phyloP scores from a whole-genome alignment of 2,797 vertebrate species.

The Falco peregrinus region DNA sequence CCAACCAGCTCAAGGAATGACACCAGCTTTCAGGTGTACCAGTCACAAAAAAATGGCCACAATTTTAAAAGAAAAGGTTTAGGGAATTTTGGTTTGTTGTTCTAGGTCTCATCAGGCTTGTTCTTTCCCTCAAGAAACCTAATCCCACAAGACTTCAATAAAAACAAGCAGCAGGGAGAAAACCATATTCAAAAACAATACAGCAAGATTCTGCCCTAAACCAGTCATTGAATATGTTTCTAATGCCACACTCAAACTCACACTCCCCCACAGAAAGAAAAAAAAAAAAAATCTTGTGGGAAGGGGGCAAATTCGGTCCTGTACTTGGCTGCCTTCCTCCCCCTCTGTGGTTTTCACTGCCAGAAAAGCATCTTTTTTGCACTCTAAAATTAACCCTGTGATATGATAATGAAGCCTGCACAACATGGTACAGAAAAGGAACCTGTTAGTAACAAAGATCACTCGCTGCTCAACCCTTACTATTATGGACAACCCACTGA shows the following conservation, averaged over 20 bases:
- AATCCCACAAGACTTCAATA: neutral
- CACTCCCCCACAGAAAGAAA: neutral
- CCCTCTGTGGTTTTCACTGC: constrained; percentile 30
- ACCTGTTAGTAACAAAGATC: neutral
- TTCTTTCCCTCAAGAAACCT: neutral
- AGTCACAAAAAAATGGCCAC: neutral
- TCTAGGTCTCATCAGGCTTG: neutral
- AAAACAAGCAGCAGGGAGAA: neutral
- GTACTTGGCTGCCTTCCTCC: constrained; percentile 32
- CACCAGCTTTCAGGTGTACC: neutral
- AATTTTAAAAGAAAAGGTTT: neutral
- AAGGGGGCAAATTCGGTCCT: constrained; percentile 25
- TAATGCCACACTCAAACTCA: neutral
- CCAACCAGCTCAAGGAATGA: neutral
- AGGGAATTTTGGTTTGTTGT: neutral
- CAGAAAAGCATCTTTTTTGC: constrained; percentile 46
- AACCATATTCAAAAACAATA: neutral
- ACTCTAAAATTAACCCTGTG: constrained; percentile 31
- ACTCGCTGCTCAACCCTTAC: neutral
- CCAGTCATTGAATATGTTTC: neutral
- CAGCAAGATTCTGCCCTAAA: constrained; percentile 6
- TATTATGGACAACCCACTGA: neutral
- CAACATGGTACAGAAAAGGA: neutral
- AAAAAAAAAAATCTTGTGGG: neutral
- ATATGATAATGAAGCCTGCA: neutral